Conservation (phyloP, 2,888 invertebrate genomes). For the Melinopterus prodromus region DNA sequence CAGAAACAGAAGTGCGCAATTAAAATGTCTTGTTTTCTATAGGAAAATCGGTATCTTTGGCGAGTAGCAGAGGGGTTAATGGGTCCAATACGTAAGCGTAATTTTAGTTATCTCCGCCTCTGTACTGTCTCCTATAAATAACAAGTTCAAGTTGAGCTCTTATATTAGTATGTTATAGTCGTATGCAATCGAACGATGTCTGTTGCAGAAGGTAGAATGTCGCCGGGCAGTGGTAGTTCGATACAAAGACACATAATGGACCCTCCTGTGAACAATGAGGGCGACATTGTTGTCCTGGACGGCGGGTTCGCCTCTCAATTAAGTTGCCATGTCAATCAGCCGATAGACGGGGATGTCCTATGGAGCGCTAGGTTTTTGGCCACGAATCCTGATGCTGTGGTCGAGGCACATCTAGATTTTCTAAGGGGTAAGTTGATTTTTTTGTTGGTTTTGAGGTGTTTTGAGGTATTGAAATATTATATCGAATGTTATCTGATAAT, state of each 20-base stretch:
- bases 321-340: constrained; percentile 75
- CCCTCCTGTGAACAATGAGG: constrained; percentile 27
- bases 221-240: constrained; percentile 40
- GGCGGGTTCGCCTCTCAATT: constrained; percentile 88
- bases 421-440: constrained; percentile 67
- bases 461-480: no score
- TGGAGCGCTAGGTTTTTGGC: constrained; percentile 88
- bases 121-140: not conserved
- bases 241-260: constrained; percentile 34
- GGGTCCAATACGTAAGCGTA: not conserved
- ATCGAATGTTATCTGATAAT: no score
- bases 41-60: not conserved
- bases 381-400: constrained; percentile 80
- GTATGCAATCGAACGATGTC: not conserved
- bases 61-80: not conserved
- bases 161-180: not conserved
- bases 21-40: not conserved
- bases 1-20: not conserved
- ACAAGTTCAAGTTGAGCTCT: not conserved
- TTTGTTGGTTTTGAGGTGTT: no score
- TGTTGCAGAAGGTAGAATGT: constrained; percentile 32
- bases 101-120: not conserved
- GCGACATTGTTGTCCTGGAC: constrained; percentile 62
- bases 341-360: constrained; percentile 85
- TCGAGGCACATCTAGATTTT: constrained; percentile 83